phyloP scores from a whole-genome alignment of 2,888 invertebrate species.

The Napeogenes inachia region DNA sequence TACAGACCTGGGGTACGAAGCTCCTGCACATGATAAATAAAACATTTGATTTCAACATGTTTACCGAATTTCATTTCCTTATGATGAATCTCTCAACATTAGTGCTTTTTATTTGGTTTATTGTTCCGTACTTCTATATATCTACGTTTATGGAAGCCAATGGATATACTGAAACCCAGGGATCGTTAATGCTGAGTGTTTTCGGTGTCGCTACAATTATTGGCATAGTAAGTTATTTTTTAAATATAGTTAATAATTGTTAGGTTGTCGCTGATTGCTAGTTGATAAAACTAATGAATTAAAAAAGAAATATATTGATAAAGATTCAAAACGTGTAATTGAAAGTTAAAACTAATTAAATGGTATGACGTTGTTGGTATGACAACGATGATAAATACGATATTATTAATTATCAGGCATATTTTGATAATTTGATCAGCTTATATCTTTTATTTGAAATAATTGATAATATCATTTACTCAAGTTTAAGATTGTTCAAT shows the following conservation, averaged over 20 bases:
- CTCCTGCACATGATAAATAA: constrained; percentile 81
- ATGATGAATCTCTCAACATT: constrained; percentile 93
- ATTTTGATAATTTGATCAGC: no score
- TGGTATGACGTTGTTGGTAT: no score
- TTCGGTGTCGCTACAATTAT: constrained; percentile 94
- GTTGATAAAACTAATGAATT: no score
- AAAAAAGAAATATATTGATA: no score
- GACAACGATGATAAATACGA: no score
- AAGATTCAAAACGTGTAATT: no score
- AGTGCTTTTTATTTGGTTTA: constrained; percentile 94
- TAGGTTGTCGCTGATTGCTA: no score
- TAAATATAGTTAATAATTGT: background rate
- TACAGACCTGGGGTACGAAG: constrained; percentile 85
- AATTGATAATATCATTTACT: no score
- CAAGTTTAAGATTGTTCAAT: no score
- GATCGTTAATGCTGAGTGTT: constrained; percentile 87
- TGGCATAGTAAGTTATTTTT: constrained; percentile 83
- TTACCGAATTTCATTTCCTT: constrained; percentile 87
- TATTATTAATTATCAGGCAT: no score
- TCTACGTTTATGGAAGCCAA: constrained; percentile 84
- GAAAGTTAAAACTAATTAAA: background rate
- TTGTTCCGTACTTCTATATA: constrained; percentile 96
- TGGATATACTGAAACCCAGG: constrained; percentile 81
- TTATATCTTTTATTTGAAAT: no score
- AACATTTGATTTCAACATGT: constrained; percentile 90